These are phyloP conservation scores for Sturnus vulgaris DNA, from an alignment of 2,113 vertebrate species.

Conservation along the genomic window DNA sequence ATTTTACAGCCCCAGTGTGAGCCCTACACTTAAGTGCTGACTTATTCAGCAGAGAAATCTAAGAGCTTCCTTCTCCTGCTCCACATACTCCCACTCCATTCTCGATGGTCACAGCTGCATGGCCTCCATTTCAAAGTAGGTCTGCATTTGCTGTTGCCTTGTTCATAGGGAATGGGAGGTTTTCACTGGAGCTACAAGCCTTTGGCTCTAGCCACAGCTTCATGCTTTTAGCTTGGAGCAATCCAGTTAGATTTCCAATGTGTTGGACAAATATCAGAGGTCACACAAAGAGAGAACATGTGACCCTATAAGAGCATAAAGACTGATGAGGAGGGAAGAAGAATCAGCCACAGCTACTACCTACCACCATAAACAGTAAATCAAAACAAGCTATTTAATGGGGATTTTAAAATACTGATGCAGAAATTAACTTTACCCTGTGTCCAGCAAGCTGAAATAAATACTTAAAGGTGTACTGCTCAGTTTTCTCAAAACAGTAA, in stretches of 20 bases:
- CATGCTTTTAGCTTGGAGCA: neutral
- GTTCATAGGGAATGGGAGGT: neutral
- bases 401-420: neutral
- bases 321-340: neutral
- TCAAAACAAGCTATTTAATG: neutral
- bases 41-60: neutral
- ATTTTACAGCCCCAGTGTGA: neutral
- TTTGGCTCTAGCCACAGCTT: neutral
- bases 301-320: neutral
- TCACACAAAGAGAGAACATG: neutral
- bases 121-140: neutral
- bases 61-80: neutral
- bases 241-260: neutral
- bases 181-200: neutral
- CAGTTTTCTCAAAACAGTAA: neutral
- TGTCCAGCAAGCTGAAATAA: neutral
- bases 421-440: neutral
- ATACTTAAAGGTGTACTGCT: neutral
- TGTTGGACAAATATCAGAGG: neutral
- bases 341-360: neutral
- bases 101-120: neutral
- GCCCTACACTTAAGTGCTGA: neutral
- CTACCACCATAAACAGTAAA: neutral
- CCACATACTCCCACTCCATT: neutral
- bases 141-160: neutral